phyloP scores from a whole-genome alignment of 1,140 invertebrate genomes.

The Glomeris maerens region DNA sequence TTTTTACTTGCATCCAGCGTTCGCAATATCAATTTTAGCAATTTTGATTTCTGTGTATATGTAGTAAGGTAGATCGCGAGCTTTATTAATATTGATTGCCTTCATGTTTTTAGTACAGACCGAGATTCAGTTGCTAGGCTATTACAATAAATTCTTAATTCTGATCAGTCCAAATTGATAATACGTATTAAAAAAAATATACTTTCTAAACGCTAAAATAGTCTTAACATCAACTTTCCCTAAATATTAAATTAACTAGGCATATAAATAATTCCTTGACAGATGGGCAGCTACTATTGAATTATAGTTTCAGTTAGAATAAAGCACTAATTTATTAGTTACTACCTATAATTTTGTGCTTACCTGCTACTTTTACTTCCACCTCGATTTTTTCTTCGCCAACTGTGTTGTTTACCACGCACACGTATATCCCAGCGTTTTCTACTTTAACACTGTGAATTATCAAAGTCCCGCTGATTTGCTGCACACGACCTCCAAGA shows the following conservation, averaged over 20 bases:
- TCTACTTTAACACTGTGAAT: conserved; percentile 18
- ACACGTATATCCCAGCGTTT: conserved; percentile 32
- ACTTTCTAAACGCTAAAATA: neutral
- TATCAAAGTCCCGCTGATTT: conserved; percentile 6
- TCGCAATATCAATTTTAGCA: too few relatives aligned
- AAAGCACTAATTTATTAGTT: too few relatives aligned
- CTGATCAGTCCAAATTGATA: too few relatives aligned
- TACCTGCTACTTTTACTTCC: conserved; percentile 31
- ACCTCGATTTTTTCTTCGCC: conserved; percentile 26
- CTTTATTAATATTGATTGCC: too few relatives aligned
- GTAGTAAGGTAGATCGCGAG: too few relatives aligned
- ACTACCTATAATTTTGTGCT: too few relatives aligned
- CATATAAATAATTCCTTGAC: neutral
- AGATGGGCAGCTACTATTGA: neutral
- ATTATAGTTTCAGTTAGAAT: neutral
- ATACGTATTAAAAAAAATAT: neutral
- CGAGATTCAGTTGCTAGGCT: too few relatives aligned
- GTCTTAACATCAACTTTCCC: neutral
- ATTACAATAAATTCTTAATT: too few relatives aligned
- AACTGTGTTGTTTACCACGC: conserved; percentile 30
- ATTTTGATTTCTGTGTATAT: too few relatives aligned
- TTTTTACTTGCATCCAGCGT: too few relatives aligned
- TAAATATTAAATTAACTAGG: neutral
- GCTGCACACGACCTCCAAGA: neutral
- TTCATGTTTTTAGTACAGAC: too few relatives aligned